Conservation (phyloP, 2,888 invertebrate species). For the Globia sparganii region DNA sequence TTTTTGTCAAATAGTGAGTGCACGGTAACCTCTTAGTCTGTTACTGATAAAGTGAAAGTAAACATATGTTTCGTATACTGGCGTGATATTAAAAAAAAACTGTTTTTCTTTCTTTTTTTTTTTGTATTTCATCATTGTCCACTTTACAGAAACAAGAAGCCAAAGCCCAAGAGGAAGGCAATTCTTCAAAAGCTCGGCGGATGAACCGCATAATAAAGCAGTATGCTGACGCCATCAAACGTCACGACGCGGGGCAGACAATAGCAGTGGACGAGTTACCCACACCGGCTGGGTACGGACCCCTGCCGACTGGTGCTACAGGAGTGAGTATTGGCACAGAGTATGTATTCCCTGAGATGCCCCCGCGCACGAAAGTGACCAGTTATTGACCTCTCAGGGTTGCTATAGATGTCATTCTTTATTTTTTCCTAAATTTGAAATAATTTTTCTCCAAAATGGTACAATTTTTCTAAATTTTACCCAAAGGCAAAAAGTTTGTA, state of each 20-base stretch:
- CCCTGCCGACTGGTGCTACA: constrained; percentile 86
- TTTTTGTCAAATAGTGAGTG: neutral
- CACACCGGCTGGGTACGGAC: constrained; percentile 95
- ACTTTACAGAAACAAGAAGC: constrained; percentile 91
- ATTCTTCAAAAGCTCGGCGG: constrained; percentile 96
- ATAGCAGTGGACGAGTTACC: constrained; percentile 95
- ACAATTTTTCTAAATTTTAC: too few species aligned
- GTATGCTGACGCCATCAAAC: constrained; percentile 96
- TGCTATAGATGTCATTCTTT: too few species aligned
- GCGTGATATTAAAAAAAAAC: neutral
- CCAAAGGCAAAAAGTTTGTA: too few species aligned
- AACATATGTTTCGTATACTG: neutral
- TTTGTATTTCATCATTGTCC: neutral
- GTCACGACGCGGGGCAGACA: constrained; percentile 94
- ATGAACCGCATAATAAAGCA: constrained; percentile 98
- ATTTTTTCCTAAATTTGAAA: too few species aligned
- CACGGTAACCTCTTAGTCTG: neutral
- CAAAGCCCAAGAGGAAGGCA: constrained; percentile 94
- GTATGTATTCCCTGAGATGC: too few species aligned
- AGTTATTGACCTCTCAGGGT: too few species aligned
- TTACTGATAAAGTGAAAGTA: neutral
- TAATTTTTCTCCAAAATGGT: too few species aligned
- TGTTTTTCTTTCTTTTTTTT: neutral
- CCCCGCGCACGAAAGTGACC: too few species aligned
- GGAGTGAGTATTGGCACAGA: constrained; percentile 66